Percentiles rank a stretch among this genome's conserved stretches.
Evolutionary conservation across 2,797 vertebrate species (phyloP).

Genomic region (Nasua narica): DNA sequence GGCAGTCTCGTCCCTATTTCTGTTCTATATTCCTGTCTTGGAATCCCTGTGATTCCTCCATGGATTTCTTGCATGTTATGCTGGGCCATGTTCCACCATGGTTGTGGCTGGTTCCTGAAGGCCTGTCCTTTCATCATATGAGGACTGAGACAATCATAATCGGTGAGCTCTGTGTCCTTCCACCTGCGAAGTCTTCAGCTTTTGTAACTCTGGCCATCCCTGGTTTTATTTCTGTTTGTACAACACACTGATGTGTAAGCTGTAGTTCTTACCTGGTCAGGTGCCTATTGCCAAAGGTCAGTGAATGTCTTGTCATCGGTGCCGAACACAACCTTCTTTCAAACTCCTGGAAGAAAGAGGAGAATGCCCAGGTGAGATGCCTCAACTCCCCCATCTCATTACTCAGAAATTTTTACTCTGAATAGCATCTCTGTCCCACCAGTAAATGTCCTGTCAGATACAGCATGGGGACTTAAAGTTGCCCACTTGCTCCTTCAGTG

Average conservation of each 20-base stretch:
- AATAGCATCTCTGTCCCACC: neutral
- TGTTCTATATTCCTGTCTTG: neutral
- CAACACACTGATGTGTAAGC: neutral
- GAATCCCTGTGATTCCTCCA: neutral
- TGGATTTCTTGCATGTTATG: neutral
- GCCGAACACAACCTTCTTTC: neutral
- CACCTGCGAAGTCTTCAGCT: neutral
- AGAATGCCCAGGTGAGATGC: neutral
- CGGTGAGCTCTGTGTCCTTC: neutral
- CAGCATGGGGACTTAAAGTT: neutral
- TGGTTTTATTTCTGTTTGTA: neutral
- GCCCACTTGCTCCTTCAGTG: neutral
- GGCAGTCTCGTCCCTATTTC: neutral
- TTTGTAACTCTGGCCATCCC: neutral
- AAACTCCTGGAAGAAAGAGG: neutral
- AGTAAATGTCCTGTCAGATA: neutral
- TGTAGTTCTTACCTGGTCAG: neutral
- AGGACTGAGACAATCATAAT: neutral
- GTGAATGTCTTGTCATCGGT: neutral
- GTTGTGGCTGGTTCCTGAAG: neutral
- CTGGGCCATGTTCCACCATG: neutral
- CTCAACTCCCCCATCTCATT: neutral
- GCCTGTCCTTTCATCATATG: neutral
- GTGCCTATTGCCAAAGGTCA: neutral
- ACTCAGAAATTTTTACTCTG: neutral